A percentile compares a stretch with the other conserved stretches of the same genome.
Conservation (phyloP, 2,888 invertebrate genomes). For the Poecilobothrus nobilitatus region DNA sequence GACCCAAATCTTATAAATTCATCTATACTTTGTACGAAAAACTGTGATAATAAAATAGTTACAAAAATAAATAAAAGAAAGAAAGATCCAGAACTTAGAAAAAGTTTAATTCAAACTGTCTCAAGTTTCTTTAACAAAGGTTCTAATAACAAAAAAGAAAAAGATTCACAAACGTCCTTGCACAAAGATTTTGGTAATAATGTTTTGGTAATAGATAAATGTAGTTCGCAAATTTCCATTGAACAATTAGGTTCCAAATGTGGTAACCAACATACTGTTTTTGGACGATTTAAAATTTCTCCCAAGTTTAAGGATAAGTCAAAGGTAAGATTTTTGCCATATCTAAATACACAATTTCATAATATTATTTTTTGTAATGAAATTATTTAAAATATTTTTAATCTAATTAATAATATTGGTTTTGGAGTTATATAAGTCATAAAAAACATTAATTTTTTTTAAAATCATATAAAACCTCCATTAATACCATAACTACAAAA, state of each 20-base stretch:
- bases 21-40: constrained; percentile 23
- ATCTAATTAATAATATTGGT: neutral
- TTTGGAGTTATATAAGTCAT: neutral
- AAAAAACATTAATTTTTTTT: neutral
- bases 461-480: too few species aligned
- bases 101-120: constrained; percentile 75
- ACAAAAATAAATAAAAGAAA: constrained; percentile 30
- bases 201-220: neutral
- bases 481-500: too few species aligned
- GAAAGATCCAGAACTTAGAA: constrained; percentile 63
- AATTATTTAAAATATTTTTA: neutral
- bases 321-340: constrained; percentile 46
- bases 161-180: constrained; percentile 50
- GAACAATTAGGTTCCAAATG: neutral
- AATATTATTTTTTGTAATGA: neutral
- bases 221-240: neutral
- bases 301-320: constrained; percentile 55
- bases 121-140: constrained; percentile 74
- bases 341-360: neutral
- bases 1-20: constrained; percentile 50
- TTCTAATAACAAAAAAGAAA: constrained; percentile 50
- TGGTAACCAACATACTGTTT: constrained; percentile 34
- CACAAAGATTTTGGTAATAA: neutral
- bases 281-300: constrained; percentile 53
- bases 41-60: constrained; percentile 10